phyloP scores from a whole-genome alignment of 1,140 invertebrate genomes.

The Branchinecta lindahli region DNA sequence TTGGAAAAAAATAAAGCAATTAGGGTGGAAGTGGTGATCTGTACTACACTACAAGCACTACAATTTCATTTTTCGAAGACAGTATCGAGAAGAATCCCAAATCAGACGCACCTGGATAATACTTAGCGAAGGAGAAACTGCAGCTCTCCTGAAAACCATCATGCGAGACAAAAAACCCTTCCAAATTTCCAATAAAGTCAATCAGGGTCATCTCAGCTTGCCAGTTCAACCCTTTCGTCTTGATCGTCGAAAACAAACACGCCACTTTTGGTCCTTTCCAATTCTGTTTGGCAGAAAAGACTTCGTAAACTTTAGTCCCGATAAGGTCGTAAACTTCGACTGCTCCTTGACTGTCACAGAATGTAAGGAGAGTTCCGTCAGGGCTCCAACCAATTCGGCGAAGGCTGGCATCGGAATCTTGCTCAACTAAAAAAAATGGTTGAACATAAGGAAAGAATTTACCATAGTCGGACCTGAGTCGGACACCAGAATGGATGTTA shows the following conservation, averaged over 20 bases:
- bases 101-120: not conserved
- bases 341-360: slow-evolving; percentile 52
- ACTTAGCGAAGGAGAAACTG: slow-evolving; percentile 22
- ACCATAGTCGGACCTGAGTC: too few relatives aligned
- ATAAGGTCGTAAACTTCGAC: slow-evolving; percentile 59
- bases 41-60: too few relatives aligned
- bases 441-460: too few relatives aligned
- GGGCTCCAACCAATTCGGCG: slow-evolving; percentile 53
- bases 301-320: slow-evolving; percentile 34
- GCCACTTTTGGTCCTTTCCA: slow-evolving; percentile 9
- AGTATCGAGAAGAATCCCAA: too few relatives aligned
- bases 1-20: too few relatives aligned
- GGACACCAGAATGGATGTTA: too few relatives aligned
- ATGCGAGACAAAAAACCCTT: slow-evolving; percentile 10
- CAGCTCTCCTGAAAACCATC: slow-evolving; percentile 8
- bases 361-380: slow-evolving; percentile 53
- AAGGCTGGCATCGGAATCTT: slow-evolving; percentile 33
- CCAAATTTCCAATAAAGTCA: slow-evolving; percentile 13
- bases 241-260: not conserved
- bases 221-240: not conserved
- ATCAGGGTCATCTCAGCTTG: not conserved
- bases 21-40: too few relatives aligned
- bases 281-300: not conserved
- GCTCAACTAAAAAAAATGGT: slow-evolving; percentile 25
- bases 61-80: too few relatives aligned